Percentiles rank a stretch among this genome's conserved stretches.
Conservation (phyloP, 2,888 invertebrate species). For the Odontocolon sp. region DNA sequence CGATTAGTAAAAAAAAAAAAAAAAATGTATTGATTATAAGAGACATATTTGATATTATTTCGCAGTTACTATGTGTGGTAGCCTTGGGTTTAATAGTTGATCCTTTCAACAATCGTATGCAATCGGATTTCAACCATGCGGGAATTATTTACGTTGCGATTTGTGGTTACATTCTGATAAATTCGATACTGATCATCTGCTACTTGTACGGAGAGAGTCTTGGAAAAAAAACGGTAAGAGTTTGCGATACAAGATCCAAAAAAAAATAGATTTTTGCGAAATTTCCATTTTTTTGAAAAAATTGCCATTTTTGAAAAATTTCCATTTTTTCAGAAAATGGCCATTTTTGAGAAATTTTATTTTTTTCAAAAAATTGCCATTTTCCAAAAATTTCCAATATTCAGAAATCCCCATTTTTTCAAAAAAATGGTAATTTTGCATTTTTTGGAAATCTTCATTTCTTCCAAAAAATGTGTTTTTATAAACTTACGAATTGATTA, state of each 20-base stretch:
- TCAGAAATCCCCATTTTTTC: neutral
- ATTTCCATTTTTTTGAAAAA: neutral
- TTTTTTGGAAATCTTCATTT: neutral
- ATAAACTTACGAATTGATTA: neutral
- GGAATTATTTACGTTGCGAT: slow-evolving; percentile 86
- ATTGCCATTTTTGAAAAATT: neutral
- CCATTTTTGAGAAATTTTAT: neutral
- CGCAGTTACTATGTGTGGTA: slow-evolving; percentile 84
- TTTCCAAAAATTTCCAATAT: neutral
- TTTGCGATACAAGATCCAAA: neutral
- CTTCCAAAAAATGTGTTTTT: neutral
- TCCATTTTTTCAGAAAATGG: neutral
- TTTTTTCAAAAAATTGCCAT: neutral
- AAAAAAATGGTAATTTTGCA: neutral
- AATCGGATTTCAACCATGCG: slow-evolving; percentile 82
- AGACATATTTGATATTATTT: slow-evolving; percentile 58
- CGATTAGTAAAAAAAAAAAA: no score
- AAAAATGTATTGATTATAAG: slow-evolving; percentile 10
- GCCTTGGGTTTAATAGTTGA: slow-evolving; percentile 85
- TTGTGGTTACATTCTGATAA: slow-evolving; percentile 86
- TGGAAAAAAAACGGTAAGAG: slow-evolving; percentile 83
- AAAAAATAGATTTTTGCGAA: no score
- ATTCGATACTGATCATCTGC: slow-evolving; percentile 84
- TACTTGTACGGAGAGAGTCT: slow-evolving; percentile 84
- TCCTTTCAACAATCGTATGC: slow-evolving; percentile 82